These are phyloP conservation scores for Tympanuchus pallidicinctus DNA, from an alignment of 2,113 vertebrate genomes.

Conservation along the genomic window DNA sequence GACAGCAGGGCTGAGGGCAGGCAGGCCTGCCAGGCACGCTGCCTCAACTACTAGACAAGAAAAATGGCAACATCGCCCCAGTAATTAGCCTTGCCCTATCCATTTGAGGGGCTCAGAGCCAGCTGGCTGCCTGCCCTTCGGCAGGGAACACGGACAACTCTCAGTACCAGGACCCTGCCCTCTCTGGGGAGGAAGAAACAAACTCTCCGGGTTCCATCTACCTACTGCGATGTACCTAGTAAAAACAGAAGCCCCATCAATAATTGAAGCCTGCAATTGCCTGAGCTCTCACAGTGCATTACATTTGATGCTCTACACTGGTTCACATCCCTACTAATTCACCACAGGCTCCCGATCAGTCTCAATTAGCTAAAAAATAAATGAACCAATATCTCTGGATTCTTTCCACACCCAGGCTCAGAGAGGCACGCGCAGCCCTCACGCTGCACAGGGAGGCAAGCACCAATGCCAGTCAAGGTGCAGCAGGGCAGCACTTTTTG, in stretches of 20 bases:
- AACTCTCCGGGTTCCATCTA: neutral
- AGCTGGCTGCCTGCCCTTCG: fast-evolving
- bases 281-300: fast-evolving
- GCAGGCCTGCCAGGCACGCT: fast-evolving
- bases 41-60: neutral
- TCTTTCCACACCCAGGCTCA: neutral
- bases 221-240: neutral
- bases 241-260: slow-evolving; percentile 39
- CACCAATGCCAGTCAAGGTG: fast-evolving
- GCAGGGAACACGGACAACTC: neutral
- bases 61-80: fast-evolving
- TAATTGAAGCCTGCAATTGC: slow-evolving; percentile 36
- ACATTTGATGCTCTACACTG: neutral
- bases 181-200: neutral
- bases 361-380: slow-evolving; percentile 40
- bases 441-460: fast-evolving
- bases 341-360: neutral
- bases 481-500: fast-evolving
- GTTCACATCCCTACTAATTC: slow-evolving; percentile 4
- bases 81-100: neutral
- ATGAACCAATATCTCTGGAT: neutral
- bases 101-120: neutral
- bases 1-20: neutral
- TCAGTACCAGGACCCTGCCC: neutral
- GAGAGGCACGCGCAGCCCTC: neutral